Conservation (phyloP, 2,113 vertebrate species). For the Diglossa brunneiventris region DNA sequence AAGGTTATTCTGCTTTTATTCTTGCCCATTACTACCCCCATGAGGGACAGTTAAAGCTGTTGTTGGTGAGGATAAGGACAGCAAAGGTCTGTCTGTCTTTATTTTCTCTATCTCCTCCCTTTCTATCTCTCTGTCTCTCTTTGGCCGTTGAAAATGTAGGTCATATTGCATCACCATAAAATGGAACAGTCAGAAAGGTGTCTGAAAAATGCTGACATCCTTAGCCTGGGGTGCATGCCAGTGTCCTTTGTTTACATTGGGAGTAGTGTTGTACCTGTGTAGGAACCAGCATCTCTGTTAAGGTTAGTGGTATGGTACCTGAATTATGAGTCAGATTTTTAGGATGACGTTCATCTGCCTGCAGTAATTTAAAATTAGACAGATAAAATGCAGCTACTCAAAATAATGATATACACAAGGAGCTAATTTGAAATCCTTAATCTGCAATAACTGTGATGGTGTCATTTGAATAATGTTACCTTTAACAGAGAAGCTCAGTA, state of each 20-base stretch:
- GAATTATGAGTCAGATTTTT: conserved; percentile 61
- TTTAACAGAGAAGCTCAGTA: conserved; percentile 48
- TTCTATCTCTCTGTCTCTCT: conserved; percentile 71
- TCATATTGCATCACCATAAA: conserved; percentile 78
- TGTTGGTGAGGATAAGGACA: conserved; percentile 71
- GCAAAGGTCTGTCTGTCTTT: conserved; percentile 66
- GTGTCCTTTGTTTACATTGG: conserved; percentile 70
- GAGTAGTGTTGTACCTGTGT: conserved; percentile 46
- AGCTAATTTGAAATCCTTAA: conserved; percentile 61
- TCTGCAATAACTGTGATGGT: conserved; percentile 45
- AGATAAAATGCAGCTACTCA: conserved; percentile 54
- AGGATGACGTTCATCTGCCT: conserved; percentile 50
- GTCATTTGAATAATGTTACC: conserved; percentile 56
- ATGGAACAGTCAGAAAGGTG: conserved; percentile 76
- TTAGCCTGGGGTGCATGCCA: conserved; percentile 69
- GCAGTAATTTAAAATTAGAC: conserved; percentile 57
- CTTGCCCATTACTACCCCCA: conserved; percentile 42
- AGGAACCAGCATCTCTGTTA: conserved; percentile 49
- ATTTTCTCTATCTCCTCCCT: conserved; percentile 57
- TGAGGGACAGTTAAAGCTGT: conserved; percentile 65
- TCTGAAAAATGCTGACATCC: conserved; percentile 75
- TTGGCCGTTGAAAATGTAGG: conserved; percentile 79
- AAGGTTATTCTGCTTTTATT: conserved; percentile 42
- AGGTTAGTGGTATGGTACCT: conserved; percentile 64
- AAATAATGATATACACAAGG: conserved; percentile 54